Percentiles rank a stretch among this genome's conserved stretches.
Evolutionary conservation across 2,113 vertebrate species (phyloP).

Genomic region (Chinchilla lanigera): DNA sequence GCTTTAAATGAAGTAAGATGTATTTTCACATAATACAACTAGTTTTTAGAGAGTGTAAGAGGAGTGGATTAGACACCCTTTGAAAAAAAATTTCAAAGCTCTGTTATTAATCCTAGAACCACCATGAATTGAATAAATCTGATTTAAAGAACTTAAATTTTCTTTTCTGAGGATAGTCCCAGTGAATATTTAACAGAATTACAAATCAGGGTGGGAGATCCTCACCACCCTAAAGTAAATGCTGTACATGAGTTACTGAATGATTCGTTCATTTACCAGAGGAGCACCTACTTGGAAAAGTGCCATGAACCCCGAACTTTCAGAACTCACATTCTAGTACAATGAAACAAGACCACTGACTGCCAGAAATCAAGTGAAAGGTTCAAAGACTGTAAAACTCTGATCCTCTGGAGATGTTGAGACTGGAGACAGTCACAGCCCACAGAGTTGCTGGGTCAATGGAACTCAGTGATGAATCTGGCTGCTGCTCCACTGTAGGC

Average conservation of each 20-base stretch:
- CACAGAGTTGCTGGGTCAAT: not conserved
- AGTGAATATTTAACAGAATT: slow-evolving; percentile 47
- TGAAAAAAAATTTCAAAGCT: not conserved
- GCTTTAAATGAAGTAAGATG: not conserved
- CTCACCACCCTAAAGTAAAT: slow-evolving; percentile 49
- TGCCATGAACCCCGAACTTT: not conserved
- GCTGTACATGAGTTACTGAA: not conserved
- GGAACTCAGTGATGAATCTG: slow-evolving; percentile 5
- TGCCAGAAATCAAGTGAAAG: not conserved
- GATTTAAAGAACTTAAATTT: slow-evolving; percentile 5
- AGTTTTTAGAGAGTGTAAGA: not conserved
- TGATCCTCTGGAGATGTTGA: not conserved
- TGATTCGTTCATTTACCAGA: slow-evolving; percentile 42
- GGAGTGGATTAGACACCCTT: not conserved
- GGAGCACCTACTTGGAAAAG: not conserved
- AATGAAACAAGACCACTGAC: not conserved
- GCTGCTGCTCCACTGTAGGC: not conserved
- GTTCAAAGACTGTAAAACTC: not conserved
- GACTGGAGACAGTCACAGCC: not conserved
- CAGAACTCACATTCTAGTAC: not conserved
- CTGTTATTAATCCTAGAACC: slow-evolving; percentile 24
- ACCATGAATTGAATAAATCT: not conserved
- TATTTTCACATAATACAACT: slow-evolving; percentile 19
- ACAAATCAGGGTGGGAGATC: not conserved
- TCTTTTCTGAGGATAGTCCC: not conserved